phyloP scores from a whole-genome alignment of 1,140 invertebrate species.

The Acyrthosiphon pisum region DNA sequence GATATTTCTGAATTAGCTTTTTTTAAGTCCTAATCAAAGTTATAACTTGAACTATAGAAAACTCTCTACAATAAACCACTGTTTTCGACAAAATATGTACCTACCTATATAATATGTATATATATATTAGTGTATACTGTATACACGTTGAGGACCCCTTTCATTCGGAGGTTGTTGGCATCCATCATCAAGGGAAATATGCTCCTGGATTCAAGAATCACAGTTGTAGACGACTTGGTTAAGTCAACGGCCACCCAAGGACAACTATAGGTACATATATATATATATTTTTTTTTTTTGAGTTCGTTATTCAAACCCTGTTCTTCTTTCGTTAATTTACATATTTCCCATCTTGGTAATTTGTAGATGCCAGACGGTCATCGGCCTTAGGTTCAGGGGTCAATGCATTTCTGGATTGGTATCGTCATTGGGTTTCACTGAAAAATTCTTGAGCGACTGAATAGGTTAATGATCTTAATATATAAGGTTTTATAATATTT shows the following conservation, averaged over 20 bases:
- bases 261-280: neutral
- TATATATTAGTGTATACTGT: neutral
- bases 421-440: neutral
- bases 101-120: neutral
- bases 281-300: neutral
- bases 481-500: neutral
- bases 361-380: constrained; percentile 18
- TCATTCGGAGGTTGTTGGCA: neutral
- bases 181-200: neutral
- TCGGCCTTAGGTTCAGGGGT: neutral
- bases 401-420: constrained; percentile 15
- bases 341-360: neutral
- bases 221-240: neutral
- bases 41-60: neutral
- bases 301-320: neutral
- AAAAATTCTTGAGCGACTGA: neutral
- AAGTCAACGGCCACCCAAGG: constrained; percentile 19
- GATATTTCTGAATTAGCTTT: neutral
- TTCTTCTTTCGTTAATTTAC: constrained; percentile 9
- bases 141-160: neutral
- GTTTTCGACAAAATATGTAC: neutral
- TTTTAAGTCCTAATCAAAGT: neutral
- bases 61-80: neutral
- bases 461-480: constrained; percentile 12
- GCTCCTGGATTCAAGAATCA: neutral